Evolutionary conservation across 2,113 vertebrate genomes (phyloP).

Genomic region (Trachemys scripta): DNA sequence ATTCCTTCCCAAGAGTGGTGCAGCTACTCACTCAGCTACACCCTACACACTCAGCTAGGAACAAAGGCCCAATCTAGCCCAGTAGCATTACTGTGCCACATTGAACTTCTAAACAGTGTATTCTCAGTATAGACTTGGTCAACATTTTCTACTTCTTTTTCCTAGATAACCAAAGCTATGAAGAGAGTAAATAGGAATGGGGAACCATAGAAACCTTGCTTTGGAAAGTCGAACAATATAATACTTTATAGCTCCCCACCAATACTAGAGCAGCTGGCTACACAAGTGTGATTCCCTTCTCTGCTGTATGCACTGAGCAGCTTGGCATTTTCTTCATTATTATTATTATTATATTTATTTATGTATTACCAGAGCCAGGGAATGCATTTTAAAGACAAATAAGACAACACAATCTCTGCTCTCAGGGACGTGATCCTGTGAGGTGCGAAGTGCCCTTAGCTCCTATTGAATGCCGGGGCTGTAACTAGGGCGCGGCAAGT

Average conservation of each 20-base stretch:
- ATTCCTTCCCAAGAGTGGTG: neutral
- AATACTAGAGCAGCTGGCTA: neutral
- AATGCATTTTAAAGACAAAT: neutral
- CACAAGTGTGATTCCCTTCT: neutral
- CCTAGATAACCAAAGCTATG: neutral
- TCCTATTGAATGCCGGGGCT: neutral
- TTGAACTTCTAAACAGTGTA: accelerated
- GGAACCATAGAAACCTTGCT: neutral
- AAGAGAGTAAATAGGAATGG: neutral
- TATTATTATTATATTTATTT: neutral
- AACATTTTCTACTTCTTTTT: neutral
- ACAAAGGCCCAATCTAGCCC: neutral
- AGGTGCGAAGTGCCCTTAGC: neutral
- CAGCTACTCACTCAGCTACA: accelerated
- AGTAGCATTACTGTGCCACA: neutral
- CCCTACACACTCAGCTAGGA: neutral
- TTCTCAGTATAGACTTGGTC: neutral
- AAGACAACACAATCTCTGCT: neutral
- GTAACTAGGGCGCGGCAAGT: neutral
- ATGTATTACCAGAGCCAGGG: neutral
- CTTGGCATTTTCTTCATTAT: neutral
- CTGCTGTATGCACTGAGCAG: neutral
- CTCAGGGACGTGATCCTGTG: neutral
- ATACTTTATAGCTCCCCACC: neutral
- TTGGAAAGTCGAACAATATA: neutral